These are phyloP conservation scores for Alloplasta piceator DNA, from an alignment of 2,888 invertebrate genomes.

Conservation along the genomic window DNA sequence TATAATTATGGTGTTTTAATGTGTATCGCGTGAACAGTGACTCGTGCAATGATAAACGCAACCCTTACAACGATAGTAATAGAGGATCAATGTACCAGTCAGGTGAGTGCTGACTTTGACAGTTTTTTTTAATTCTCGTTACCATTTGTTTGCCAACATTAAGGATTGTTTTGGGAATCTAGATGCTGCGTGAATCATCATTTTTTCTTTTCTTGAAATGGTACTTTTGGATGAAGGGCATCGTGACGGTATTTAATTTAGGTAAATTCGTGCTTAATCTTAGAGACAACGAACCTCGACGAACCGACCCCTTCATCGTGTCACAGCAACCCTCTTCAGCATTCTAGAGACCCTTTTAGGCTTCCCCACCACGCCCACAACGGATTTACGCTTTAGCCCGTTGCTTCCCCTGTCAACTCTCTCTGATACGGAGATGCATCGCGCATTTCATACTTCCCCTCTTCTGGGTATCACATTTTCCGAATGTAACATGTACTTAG, in stretches of 20 bases:
- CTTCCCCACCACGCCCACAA: slow-evolving; percentile 74
- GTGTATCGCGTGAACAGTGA: slow-evolving; percentile 75
- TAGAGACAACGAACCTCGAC: slow-evolving; percentile 56
- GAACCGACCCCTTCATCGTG: slow-evolving; percentile 66
- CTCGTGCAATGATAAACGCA: slow-evolving; percentile 81
- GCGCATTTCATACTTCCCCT: neutral
- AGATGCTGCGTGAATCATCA: neutral
- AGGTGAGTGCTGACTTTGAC: slow-evolving; percentile 73
- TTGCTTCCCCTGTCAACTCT: slow-evolving; percentile 41
- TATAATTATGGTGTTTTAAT: slow-evolving; percentile 71
- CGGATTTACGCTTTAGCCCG: slow-evolving; percentile 58
- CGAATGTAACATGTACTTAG: too few species aligned
- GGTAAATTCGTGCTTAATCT: slow-evolving; percentile 8
- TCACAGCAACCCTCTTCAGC: slow-evolving; percentile 51
- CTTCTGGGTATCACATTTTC: too few species aligned
- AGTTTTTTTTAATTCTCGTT: neutral
- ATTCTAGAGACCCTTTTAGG: slow-evolving; percentile 64
- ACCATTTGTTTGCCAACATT: neutral
- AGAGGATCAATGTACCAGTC: slow-evolving; percentile 82
- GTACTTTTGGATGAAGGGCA: neutral
- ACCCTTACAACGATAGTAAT: slow-evolving; percentile 72
- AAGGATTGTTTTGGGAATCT: slow-evolving; percentile 11
- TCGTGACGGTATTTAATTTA: neutral
- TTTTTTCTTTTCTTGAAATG: neutral
- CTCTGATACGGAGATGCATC: slow-evolving; percentile 39